phyloP scores from a whole-genome alignment of 1,140 invertebrate species.

The Matsumurasca onukii region DNA sequence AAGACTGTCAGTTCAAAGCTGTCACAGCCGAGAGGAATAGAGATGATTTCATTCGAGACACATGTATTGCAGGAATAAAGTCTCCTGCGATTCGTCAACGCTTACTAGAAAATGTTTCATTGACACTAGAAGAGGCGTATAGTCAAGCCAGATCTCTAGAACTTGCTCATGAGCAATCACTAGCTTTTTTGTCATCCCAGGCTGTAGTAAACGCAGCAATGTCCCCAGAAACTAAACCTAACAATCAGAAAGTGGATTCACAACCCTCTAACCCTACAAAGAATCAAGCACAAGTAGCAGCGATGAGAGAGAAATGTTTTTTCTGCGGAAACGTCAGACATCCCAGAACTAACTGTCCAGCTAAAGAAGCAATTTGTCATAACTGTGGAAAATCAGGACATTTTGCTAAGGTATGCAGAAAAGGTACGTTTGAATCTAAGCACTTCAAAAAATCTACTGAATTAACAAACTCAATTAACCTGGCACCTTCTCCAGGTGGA shows the following conservation, averaged over 20 bases:
- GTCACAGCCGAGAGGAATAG: slow-evolving; percentile 29
- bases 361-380: neutral
- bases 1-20: slow-evolving; percentile 27
- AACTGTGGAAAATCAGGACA: too few relatives aligned
- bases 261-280: neutral
- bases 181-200: neutral
- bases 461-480: neutral
- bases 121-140: slow-evolving; percentile 20
- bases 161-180: neutral
- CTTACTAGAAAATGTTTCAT: slow-evolving; percentile 7
- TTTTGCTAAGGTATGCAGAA: neutral
- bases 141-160: too few relatives aligned
- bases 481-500: neutral
- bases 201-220: neutral
- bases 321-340: slow-evolving; percentile 1
- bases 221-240: too few relatives aligned
- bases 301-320: neutral
- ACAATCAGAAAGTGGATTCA: neutral
- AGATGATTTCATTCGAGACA: slow-evolving; percentile 29
- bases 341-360: too few relatives aligned
- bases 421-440: neutral
- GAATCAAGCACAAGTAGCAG: neutral
- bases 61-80: slow-evolving; percentile 24
- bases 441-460: neutral
- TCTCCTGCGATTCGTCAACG: slow-evolving; percentile 26